A percentile compares a stretch with the other conserved stretches of the same genome.
Conservation (phyloP, 2,888 invertebrate species). For the Stictocephala bisonia region DNA sequence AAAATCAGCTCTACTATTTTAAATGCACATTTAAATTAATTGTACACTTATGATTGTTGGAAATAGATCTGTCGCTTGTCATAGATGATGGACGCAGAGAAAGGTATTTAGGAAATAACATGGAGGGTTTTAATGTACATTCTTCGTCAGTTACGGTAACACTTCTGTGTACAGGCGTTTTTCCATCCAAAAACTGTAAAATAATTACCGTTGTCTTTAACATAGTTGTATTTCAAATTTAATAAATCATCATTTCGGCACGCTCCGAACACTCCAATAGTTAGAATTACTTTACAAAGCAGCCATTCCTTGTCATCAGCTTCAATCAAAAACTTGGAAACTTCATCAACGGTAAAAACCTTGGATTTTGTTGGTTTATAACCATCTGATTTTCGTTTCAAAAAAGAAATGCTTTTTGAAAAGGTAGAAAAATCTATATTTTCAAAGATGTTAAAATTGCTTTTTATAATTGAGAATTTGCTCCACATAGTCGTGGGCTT, state of each 20-base stretch:
- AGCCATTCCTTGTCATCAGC: constrained; percentile 1
- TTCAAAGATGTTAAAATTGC: not conserved
- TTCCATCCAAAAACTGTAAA: constrained; percentile 22
- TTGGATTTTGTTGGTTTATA: constrained; percentile 25
- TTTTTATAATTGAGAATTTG: constrained; percentile 35
- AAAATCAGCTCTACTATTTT: too few relatives aligned
- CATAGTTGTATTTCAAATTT: constrained; percentile 16
- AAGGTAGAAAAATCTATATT: constrained; percentile 26
- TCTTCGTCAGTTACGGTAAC: constrained; percentile 21
- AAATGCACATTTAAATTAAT: too few relatives aligned
- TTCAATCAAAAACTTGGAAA: constrained; percentile 23
- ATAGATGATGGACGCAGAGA: constrained; percentile 28
- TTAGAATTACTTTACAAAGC: constrained; percentile 26
- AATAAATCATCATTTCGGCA: constrained; percentile 37
- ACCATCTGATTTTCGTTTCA: constrained; percentile 19
- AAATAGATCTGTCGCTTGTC: constrained; percentile 27
- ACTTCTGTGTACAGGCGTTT: constrained; percentile 32
- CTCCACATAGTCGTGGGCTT: constrained; percentile 34
- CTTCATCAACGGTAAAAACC: constrained; percentile 21
- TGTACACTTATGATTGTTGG: too few relatives aligned
- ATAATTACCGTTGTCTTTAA: constrained; percentile 37
- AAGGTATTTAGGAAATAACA: constrained; percentile 6
- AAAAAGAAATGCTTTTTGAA: constrained; percentile 34
- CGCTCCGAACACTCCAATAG: constrained; percentile 35
- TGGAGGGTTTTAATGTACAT: constrained; percentile 24